These are phyloP conservation scores for Clamator glandarius DNA, from an alignment of 2,797 vertebrate genomes.

Conservation along the genomic window DNA sequence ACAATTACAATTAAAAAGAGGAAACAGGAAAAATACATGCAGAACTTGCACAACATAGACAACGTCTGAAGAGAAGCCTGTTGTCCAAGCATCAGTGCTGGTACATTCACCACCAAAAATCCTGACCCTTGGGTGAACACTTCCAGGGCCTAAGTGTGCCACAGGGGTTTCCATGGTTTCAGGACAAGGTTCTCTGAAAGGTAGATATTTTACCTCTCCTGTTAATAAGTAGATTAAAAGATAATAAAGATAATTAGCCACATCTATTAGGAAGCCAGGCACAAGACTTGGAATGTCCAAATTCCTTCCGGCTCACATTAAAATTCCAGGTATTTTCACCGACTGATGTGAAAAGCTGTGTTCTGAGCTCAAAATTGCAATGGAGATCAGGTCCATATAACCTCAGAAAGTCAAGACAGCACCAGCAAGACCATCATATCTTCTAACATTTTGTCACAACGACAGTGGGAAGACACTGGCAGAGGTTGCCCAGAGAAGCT, in stretches of 20 bases:
- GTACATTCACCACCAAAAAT: not conserved
- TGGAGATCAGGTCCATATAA: not conserved
- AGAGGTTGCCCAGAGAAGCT: no score
- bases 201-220: not conserved
- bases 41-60: not conserved
- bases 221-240: not conserved
- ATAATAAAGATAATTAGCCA: not conserved
- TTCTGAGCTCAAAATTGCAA: not conserved
- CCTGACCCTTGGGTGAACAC: not conserved
- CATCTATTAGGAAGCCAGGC: not conserved
- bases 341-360: not conserved
- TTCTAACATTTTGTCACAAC: no score
- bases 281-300: not conserved
- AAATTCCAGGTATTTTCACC: not conserved
- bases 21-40: not conserved
- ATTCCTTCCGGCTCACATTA: not conserved
- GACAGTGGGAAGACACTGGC: no score
- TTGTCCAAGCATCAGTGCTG: not conserved
- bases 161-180: not conserved
- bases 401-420: not conserved
- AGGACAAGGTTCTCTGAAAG: not conserved
- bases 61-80: not conserved
- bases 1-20: not conserved
- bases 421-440: not conserved
- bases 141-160: not conserved